Evolutionary conservation across 1,140 invertebrate species (phyloP), one percentile per base, ranked within the genome.

Genomic region (Charaxes varanes): DNA sequence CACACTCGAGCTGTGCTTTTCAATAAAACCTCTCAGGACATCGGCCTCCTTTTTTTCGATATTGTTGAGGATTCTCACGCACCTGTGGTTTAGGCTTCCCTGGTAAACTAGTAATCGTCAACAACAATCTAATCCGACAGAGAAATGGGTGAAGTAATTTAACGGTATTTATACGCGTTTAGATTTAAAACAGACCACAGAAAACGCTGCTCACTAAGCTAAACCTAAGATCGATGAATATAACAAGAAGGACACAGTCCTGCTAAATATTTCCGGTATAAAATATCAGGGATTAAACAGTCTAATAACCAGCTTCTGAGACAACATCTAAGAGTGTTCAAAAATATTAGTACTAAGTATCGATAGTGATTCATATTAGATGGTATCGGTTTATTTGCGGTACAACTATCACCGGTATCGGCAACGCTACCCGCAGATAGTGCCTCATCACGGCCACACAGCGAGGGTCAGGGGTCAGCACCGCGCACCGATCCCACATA

Each of bases 11-110:
- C 51, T 40, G 52, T 41, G 58, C 62, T 76, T 76, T 76, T 76
- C 69, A 73, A 73, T 76, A 74, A 72, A 65, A 63, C 64, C 62
- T 59, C 60, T 69, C 46, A 54, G 65, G 61, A 70, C 71, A 63
- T 60, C 60, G 61, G 56, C 57, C 56, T 53, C 45, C 44, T 60
- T 69, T 69, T 62, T 61, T 49, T 65, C 55, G 48, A 37, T 36
- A 31, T 51, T 41, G 45, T 37, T 56, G 24, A 56, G 33, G 53
- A 55, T 72, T 74, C 76, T 71, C 70, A 77, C 70, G 62, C 70
- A 80, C 72, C 76, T 80, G 72, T 77, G 63, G 36, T 38, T n/a
- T n/a, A n/a, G n/a, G n/a, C 19, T 53, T 53, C 31, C 27, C 44
- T 22, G 8, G 8, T 22, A 7, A n/a, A 22, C n/a, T 22, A 22